Percentiles rank a stretch among this genome's conserved stretches.
Conservation (phyloP, 2,888 invertebrate genomes). For the Campoplex capitator region DNA sequence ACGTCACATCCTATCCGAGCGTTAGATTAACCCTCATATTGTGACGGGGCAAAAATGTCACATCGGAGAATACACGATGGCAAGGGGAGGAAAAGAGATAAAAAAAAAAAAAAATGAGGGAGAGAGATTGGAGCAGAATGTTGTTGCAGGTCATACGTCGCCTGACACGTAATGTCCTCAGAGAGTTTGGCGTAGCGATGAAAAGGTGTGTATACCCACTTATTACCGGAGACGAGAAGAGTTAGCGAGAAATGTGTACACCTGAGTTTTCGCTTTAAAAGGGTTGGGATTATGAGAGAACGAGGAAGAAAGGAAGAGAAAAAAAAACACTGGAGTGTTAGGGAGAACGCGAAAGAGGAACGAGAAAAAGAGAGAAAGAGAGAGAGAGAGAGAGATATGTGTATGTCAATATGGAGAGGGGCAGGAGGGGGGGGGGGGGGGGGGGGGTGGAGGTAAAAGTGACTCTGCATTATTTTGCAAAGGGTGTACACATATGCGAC, state of each 20-base stretch:
- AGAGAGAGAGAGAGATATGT: background rate
- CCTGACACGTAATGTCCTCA: background rate
- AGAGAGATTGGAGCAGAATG: background rate
- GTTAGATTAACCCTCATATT: background rate
- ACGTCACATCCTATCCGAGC: background rate
- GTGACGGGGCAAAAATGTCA: background rate
- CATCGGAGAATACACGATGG: background rate
- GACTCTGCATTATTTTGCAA: constrained; percentile 43
- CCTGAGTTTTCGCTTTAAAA: constrained; percentile 15
- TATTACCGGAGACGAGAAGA: constrained; percentile 23
- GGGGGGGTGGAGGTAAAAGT: background rate
- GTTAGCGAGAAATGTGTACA: constrained; percentile 13
- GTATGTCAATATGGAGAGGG: background rate
- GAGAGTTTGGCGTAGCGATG: background rate
- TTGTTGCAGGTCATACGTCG: background rate
- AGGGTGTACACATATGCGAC: constrained; percentile 20
- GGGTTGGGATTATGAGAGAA: background rate
- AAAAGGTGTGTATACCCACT: constrained; percentile 32
- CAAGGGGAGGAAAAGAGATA: background rate
- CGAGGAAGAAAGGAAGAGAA: background rate
- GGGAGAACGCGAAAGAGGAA: background rate
- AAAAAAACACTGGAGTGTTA: too few relatives aligned
- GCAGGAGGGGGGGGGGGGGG: too few relatives aligned
- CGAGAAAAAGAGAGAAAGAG: background rate
- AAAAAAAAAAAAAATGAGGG: background rate